Conservation (phyloP, 2,888 invertebrate genomes). For the Zonitis immaculata region DNA sequence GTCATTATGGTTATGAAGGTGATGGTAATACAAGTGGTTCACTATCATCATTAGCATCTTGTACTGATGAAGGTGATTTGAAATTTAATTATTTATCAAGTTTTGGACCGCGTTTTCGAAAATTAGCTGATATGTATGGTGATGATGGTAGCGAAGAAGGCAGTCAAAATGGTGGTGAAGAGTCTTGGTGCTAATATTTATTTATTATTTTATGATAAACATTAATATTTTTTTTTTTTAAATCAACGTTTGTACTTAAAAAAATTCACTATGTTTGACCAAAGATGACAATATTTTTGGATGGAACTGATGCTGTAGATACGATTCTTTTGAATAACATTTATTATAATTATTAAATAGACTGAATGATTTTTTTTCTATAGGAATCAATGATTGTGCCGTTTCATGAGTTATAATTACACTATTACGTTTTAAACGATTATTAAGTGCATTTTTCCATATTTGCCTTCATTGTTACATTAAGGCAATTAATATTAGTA, state of each 20-base stretch:
- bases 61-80: constrained; percentile 59
- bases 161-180: constrained; percentile 70
- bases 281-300: constrained; percentile 38
- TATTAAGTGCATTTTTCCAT: background rate
- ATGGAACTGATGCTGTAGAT: constrained; percentile 26
- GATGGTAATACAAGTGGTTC: constrained; percentile 90
- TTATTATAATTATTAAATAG: constrained; percentile 8
- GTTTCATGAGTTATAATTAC: background rate
- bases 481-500: constrained; percentile 11
- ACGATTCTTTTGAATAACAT: background rate
- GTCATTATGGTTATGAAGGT: constrained; percentile 97
- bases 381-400: background rate
- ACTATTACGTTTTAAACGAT: background rate
- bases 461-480: background rate
- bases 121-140: constrained; percentile 92
- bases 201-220: constrained; percentile 3
- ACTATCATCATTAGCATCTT: constrained; percentile 86
- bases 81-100: constrained; percentile 92
- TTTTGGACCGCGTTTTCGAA: constrained; percentile 94
- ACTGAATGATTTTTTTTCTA: background rate
- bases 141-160: constrained; percentile 80
- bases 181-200: constrained; percentile 69
- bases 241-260: constrained; percentile 32
- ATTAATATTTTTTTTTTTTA: background rate
- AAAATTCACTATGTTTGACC: constrained; percentile 33